Conservation (phyloP, 2,888 invertebrate genomes). For the Junonia oenone region DNA sequence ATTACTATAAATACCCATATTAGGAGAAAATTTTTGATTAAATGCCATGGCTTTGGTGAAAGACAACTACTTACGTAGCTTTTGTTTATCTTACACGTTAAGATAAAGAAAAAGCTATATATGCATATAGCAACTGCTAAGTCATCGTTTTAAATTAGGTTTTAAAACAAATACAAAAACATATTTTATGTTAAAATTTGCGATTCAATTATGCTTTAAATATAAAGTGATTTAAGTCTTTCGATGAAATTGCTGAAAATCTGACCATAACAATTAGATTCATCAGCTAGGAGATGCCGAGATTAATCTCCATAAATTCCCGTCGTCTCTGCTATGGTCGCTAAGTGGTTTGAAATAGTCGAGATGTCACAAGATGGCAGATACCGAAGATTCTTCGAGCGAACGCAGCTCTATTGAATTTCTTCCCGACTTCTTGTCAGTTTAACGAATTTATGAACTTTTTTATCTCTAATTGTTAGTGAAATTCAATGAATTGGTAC, state of each 20-base stretch:
- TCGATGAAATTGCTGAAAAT: background rate
- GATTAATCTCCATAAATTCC: constrained; percentile 5
- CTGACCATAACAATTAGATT: background rate
- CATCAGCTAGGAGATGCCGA: background rate
- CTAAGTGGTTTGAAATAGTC: constrained; percentile 13
- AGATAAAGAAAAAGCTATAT: no score
- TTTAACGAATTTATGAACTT: background rate
- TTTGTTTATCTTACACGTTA: no score
- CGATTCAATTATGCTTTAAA: no score
- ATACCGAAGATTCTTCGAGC: constrained; percentile 7
- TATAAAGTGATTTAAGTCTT: background rate
- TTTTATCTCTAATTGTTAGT: background rate
- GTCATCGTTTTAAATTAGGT: no score
- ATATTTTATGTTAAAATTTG: no score
- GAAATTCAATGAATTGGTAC: background rate
- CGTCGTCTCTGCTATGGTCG: constrained; percentile 6
- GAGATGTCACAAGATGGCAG: constrained; percentile 9
- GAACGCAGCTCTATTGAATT: constrained; percentile 1
- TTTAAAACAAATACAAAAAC: no score
- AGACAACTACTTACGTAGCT: no score
- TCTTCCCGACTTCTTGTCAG: background rate
- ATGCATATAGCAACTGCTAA: no score
- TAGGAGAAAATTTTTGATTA: no score
- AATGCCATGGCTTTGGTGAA: no score
- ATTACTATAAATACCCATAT: no score